These are phyloP conservation scores for Eupelmus urozonus DNA, from an alignment of 2,888 invertebrate genomes.

Conservation along the genomic window DNA sequence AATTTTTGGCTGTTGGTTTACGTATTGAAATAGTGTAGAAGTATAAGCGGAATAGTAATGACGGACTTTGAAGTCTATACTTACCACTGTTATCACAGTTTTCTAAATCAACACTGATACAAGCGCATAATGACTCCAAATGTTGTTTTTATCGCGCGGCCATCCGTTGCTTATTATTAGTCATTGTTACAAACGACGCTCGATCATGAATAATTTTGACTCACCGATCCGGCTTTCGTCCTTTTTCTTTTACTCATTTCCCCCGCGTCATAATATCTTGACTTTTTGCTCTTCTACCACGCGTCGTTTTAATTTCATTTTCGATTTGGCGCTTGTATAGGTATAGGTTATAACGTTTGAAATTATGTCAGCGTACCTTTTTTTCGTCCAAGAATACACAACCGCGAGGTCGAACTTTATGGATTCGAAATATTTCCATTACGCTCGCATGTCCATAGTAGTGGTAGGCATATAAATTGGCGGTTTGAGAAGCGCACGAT, in stretches of 20 bases:
- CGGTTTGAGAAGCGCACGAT: not conserved
- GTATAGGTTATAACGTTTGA: not conserved
- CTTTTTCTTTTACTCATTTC: constrained; percentile 7
- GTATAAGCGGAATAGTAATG: not conserved
- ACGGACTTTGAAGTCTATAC: constrained; percentile 5
- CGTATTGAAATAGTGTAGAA: too few relatives aligned
- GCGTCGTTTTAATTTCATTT: not conserved
- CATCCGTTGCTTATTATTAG: constrained; percentile 26
- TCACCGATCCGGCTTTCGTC: constrained; percentile 13
- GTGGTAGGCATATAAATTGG: not conserved
- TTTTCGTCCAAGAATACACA: not conserved
- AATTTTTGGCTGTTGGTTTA: too few relatives aligned
- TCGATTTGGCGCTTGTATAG: not conserved
- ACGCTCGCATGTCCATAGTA: not conserved
- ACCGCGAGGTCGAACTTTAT: not conserved
- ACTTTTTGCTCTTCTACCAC: not conserved
- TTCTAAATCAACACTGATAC: constrained; percentile 7
- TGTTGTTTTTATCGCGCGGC: not conserved
- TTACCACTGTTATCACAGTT: not conserved
- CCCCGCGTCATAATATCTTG: not conserved
- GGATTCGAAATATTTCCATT: constrained; percentile 6
- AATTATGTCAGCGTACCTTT: not conserved
- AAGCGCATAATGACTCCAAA: not conserved
- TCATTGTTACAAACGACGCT: constrained; percentile 36
- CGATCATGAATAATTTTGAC: constrained; percentile 18